These are phyloP conservation scores for Apotomis betuletana DNA, from an alignment of 2,888 invertebrate genomes.

Conservation along the genomic window DNA sequence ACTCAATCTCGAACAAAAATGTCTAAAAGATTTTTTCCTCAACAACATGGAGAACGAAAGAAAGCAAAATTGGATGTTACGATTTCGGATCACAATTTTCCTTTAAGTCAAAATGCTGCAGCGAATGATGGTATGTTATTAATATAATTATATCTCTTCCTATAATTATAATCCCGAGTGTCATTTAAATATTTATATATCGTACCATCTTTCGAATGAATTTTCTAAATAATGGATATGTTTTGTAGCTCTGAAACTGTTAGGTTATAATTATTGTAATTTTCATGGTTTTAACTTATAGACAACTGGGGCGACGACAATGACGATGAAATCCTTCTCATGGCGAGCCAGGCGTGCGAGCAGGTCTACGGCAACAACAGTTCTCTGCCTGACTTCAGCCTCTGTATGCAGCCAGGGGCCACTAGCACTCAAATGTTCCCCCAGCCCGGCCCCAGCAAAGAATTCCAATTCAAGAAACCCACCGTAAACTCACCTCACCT, in stretches of 20 bases:
- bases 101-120: conserved; percentile 70
- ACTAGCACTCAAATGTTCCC: conserved; percentile 70
- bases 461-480: conserved; percentile 70
- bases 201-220: neutral
- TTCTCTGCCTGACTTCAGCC: conserved; percentile 67
- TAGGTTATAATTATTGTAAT: conserved; percentile 37
- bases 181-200: neutral
- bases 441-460: conserved; percentile 56
- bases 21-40: conserved; percentile 72
- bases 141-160: neutral
- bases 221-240: neutral
- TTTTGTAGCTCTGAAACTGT: neutral
- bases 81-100: conserved; percentile 75
- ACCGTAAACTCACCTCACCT: conserved; percentile 51
- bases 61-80: conserved; percentile 73
- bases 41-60: conserved; percentile 70
- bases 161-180: neutral
- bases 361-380: conserved; percentile 61
- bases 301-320: conserved; percentile 77
- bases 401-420: conserved; percentile 69
- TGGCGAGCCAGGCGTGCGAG: conserved; percentile 79
- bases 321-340: conserved; percentile 75
- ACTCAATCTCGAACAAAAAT: conserved; percentile 51
- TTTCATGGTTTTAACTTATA: conserved; percentile 27
- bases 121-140: conserved; percentile 60